Base-by-base conservation (phyloP, 30 jellyfish, hydroid and myxozoan species). In the Turritopsis rubra region DNA sequence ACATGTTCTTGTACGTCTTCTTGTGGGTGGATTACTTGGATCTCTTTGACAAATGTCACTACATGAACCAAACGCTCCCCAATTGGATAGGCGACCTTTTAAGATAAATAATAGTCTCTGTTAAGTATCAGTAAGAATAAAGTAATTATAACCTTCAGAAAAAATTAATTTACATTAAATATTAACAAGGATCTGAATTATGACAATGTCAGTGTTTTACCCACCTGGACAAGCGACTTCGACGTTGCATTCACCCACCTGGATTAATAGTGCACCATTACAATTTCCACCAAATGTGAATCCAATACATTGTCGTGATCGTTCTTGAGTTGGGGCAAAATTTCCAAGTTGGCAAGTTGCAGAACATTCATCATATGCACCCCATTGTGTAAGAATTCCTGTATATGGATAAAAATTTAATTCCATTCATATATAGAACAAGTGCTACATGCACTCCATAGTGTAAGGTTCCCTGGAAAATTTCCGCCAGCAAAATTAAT, bases 201-300 rank as follows among this genome's bases (percentile, higher is more conserved):
- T 28, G 53, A 4, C 8, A 24, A 76, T 21, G 52, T 17, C 31
- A 17, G 1, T 53, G 5, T 41, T 41, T 41, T 41, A 41, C 60
- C 0, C 8, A 68, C 77, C 77, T 68, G 77, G 77, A 27, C 77
- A 68, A 7, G 77, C 77, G 9, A 68, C 77, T 68, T 68, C 77
- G 7, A 77, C 66, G 26, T 77, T 77, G 29, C 85, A 77, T 20
- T 21, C 28, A 29, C 23, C 30, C 9, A 1, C 30, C 19, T 68
- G 77, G 30, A 68, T 27, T 22, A 68, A 68, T 19, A 68, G 1
- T 7, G 21, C 22, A 26, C 20, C 73, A 0, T 25, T 8, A 77
- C 85, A 77, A 77, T 29, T 29, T 1, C 79, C 79, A 13, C 85
- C 85, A 7, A 77, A 60, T 7, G 85, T 23, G 3, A 28, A 79